Evolutionary conservation across 1,140 invertebrate genomes (phyloP), one percentile per base, ranked within the genome.

Genomic region (Lasioglossum albipes): DNA sequence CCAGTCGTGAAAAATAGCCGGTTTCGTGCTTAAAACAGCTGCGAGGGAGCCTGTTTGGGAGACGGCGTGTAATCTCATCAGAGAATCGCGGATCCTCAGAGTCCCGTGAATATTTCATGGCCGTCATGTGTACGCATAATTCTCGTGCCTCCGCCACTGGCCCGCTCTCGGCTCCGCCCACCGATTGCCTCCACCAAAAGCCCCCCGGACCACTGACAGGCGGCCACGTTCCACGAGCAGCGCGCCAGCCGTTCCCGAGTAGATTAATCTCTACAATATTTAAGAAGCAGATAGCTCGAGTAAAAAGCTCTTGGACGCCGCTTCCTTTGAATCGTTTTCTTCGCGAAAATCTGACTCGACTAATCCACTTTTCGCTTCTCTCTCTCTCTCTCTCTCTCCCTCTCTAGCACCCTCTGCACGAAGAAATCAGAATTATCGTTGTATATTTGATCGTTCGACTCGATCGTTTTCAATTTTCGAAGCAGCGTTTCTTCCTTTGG

Each of bases 191-290:
- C 52, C 71, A 20, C 42, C 49, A 20, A 0, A n/a, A 16, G n/a
- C 36, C 7, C 61, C 36, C 59, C 45, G 73, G 36, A 16, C 57
- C 72, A 80, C 83, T 84, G 61, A 78, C 70, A 41, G 61, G 64
- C 70, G 49, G 67, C 73, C 74, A 70, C 64, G 78, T 69, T 61
- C 57, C 71, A 41, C 27, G n/a, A 82, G 36, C 20, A 45, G 64
- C 68, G 62, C 61, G 31, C 52, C 45, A 45, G 22, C 31, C 61
- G 71, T 67, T 52, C 72, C 82, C 57, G 81, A 89, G 83, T 89
- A 89, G 90, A 91, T 91, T 90, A 90, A 91, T 90, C 82, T 85
- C 79, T 91, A 83, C 85, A 85, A 90, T 91, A 91, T 91, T 91
- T 88, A 89, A 89, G 84, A 85, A 89, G 79, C 74, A 52, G 31